phyloP scores from a whole-genome alignment of 2,113 vertebrate genomes.

The Pyxicephalus adspersus region DNA sequence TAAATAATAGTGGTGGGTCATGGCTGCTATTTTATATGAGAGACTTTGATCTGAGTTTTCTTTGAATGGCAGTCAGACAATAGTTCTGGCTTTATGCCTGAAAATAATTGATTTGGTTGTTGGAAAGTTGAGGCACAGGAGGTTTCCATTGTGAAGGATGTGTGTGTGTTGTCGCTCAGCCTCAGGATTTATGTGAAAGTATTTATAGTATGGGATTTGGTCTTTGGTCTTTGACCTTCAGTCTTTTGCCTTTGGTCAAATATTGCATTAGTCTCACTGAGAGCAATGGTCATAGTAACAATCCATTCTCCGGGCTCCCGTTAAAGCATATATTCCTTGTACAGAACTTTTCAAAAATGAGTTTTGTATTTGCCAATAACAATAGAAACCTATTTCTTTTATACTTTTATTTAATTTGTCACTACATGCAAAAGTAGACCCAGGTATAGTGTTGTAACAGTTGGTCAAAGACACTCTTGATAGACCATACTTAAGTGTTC shows the following conservation, averaged over 20 bases:
- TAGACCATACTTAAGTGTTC: too few relatives aligned
- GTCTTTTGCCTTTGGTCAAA: background rate
- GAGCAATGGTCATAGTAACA: too few relatives aligned
- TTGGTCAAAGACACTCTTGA: too few relatives aligned
- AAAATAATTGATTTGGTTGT: constrained; percentile 36
- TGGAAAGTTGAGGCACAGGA: constrained; percentile 2
- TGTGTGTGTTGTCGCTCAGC: background rate
- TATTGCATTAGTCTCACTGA: background rate
- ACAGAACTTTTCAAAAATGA: too few relatives aligned
- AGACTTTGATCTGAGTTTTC: constrained; percentile 28
- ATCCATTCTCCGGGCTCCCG: too few relatives aligned
- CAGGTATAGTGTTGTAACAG: too few relatives aligned
- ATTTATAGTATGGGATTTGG: background rate
- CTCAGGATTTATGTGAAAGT: background rate
- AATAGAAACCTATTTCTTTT: too few relatives aligned
- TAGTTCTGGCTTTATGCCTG: constrained; percentile 21
- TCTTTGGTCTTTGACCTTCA: background rate
- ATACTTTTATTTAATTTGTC: too few relatives aligned
- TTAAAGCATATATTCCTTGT: too few relatives aligned
- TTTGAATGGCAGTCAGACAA: constrained; percentile 30
- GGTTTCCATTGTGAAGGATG: constrained; percentile 1
- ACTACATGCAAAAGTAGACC: too few relatives aligned
- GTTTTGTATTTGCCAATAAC: too few relatives aligned
- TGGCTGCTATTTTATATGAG: constrained; percentile 9
- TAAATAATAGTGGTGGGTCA: constrained; percentile 2